Base-by-base conservation (phyloP, 2,113 vertebrate genomes). In the Oryctolagus cuniculus region DNA sequence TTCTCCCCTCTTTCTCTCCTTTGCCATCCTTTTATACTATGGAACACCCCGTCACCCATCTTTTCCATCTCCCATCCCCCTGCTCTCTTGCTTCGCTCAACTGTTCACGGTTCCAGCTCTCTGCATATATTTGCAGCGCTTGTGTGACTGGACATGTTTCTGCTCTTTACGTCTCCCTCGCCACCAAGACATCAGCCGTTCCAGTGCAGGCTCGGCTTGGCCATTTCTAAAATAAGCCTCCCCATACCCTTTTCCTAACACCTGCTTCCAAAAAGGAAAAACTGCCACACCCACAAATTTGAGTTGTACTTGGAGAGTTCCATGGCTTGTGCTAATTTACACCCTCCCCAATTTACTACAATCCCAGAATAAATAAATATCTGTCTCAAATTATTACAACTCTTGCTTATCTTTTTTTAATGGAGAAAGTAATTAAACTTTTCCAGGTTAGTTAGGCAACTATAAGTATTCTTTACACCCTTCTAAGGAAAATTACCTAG, bases 361-460 rank as follows among this genome's bases (percentile, higher is more conserved):
- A 58, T 74, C 78, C 51, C 34, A 34, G 4, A 87, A 36, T 79
- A 21, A 86, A 91, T 27, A 91, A 63, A 66, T 38, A 67, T 91
- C 74, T 88, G 64, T 55, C n/a, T 21, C 4, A 12, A 83, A 86
- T 74, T 86, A 58, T 25, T 58, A 55, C 38, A 86, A 70, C 19
- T 55, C 73, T 87, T 81, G 29, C 15, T 93, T 93, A 72, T 61
- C 25, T 87, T 90, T 90, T 78, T 16, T 55, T 69, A 95, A 29
- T 74, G 92, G 78, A 73, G 31, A 38, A 93, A 85, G 58, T 61
- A 81, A 69, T 87, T 55, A 34, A 79, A 75, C n/a, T 80, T 89
- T 78, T 66, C 84, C 90, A 84, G 10, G 10, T 66, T 72, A 75
- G 31, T 53, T 44, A 78, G 27, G 34, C 90, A 95, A 93, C 29